Evolutionary conservation across 2,797 vertebrate species (phyloP), one percentile per base, ranked within the genome.

Genomic region (Myotis vivesi): DNA sequence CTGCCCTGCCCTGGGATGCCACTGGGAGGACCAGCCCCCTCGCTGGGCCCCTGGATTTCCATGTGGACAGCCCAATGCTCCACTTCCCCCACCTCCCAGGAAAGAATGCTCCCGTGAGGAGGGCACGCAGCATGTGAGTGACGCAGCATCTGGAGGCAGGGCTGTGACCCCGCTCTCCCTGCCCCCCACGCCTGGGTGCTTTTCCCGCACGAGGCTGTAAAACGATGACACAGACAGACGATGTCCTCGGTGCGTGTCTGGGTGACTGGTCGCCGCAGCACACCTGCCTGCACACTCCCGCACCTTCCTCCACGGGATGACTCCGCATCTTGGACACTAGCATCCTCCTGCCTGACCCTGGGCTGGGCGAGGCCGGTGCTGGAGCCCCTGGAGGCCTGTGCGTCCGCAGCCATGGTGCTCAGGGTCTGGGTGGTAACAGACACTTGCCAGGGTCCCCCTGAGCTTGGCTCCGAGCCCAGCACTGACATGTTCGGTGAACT

Each of bases 21-120:
- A 2, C 73, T 6, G 8, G 30, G 53, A 82, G 38, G 46, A 38
- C 38, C 53, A 12, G n/a, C 10, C 55, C 57, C 36, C 1, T 1
- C 1, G 4, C 53, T 22, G 6, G 0, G 22, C n/a, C 5, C 1
- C 9, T 2, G 25, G 59, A 5, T n/a, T 25, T 41, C 19, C 7
- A 1, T 6, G 28, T 46, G 16, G 57, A 36, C 38, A 6, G 2
- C 41, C 3, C 17, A 2, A 1, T 0, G 17, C 44, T 9, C 30
- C 12, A 1, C 62, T n/a, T 19, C 16, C 79, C 79, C 28, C 41
- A 15, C 2, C 30, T 33, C 6, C 7, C 44, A n/a, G 85, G 59
- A 77, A 9, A 22, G 13, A 68, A 59, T 6, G 10, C 23, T 1
- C 80, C 49, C 41, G 20, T 6, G 44, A 22, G 8, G 72, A 68